These are phyloP conservation scores for Lasioglossum pauxillum DNA, from an alignment of 2,888 invertebrate species.

Conservation along the genomic window DNA sequence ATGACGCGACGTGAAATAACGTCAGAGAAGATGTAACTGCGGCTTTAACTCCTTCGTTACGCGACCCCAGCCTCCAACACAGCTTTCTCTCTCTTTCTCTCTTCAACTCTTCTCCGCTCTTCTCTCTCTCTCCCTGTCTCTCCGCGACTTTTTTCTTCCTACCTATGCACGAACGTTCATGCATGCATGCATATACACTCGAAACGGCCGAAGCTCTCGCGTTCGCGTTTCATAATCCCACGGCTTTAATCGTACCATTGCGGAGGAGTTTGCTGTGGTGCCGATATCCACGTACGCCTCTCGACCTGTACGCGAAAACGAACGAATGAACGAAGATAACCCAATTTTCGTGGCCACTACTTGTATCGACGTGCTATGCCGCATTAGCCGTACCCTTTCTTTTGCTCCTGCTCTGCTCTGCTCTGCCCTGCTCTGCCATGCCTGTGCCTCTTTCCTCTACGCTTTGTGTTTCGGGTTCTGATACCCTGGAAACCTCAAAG, in stretches of 20 bases:
- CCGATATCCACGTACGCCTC: slow-evolving; percentile 3
- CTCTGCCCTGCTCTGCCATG: no score
- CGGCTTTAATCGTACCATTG: slow-evolving; percentile 41
- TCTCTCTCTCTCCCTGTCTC: background rate
- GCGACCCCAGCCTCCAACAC: background rate
- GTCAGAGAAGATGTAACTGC: slow-evolving; percentile 51
- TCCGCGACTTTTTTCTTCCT: background rate
- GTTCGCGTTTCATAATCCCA: slow-evolving; percentile 29
- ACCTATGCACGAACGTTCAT: background rate
- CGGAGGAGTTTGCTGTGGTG: slow-evolving; percentile 1
- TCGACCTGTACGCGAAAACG: slow-evolving; percentile 34
- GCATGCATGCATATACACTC: slow-evolving; percentile 15
- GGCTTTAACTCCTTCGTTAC: slow-evolving; percentile 52
- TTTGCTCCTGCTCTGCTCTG: background rate
- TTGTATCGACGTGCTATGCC: slow-evolving; percentile 53
- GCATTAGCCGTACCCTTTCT: slow-evolving; percentile 9
- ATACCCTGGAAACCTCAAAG: background rate
- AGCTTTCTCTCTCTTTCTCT: background rate
- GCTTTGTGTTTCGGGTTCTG: background rate
- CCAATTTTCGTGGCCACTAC: slow-evolving; percentile 55
- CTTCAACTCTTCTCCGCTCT: no score
- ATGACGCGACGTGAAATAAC: slow-evolving; percentile 53
- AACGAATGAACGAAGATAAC: slow-evolving; percentile 52
- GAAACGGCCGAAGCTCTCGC: slow-evolving; percentile 28
- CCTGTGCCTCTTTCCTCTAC: background rate